Evolutionary conservation across 2,113 vertebrate species (phyloP).

Genomic region (Eubucco bourcierii): DNA sequence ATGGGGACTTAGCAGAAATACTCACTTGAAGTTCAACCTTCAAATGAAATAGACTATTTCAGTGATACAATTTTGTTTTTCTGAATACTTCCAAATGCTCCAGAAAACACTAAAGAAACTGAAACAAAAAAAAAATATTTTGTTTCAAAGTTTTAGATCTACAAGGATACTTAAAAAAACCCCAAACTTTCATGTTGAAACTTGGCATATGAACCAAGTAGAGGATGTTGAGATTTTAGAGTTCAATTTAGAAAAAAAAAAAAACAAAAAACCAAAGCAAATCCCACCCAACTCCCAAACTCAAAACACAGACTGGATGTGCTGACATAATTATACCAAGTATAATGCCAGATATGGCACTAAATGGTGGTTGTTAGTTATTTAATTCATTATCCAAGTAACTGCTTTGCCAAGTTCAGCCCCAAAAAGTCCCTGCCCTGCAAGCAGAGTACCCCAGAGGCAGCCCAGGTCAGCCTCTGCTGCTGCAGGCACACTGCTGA

Average conservation of each 20-base stretch:
- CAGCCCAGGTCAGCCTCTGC: background rate
- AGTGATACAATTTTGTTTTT: background rate
- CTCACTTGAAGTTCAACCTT: background rate
- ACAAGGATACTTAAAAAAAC: background rate
- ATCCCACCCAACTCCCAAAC: background rate
- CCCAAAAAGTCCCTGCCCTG: background rate
- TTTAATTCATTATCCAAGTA: background rate
- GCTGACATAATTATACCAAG: background rate
- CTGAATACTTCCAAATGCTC: background rate
- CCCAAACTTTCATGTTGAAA: background rate
- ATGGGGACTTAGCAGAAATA: background rate
- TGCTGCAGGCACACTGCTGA: background rate
- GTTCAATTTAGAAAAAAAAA: background rate
- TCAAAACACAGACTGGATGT: background rate
- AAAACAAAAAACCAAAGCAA: background rate
- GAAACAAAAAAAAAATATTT: background rate
- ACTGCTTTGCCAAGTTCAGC: background rate
- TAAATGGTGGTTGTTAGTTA: background rate
- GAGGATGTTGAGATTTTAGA: background rate
- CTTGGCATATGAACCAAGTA: background rate
- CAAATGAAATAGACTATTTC: background rate
- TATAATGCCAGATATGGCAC: background rate
- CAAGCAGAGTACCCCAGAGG: fast-evolving
- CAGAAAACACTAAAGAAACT: background rate
- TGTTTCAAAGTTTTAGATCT: background rate